These are phyloP conservation scores for Campaea margaritaria DNA, from an alignment of 2,888 invertebrate genomes.

Conservation along the genomic window DNA sequence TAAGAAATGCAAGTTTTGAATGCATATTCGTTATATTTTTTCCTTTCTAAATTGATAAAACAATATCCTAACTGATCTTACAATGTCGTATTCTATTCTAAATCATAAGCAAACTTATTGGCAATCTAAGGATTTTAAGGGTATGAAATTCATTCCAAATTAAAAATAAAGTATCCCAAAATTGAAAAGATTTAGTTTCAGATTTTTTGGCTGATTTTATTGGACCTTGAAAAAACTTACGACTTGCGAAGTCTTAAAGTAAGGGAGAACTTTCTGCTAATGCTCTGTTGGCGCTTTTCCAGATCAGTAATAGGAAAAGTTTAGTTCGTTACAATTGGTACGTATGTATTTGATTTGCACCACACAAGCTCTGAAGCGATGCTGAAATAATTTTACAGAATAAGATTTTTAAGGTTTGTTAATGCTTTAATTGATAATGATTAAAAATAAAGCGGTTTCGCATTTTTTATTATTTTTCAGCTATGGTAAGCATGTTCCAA, in stretches of 20 bases:
- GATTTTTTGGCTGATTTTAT: background rate
- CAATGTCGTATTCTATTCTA: too few relatives aligned
- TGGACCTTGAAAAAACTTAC: slow-evolving; percentile 29
- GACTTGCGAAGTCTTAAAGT: slow-evolving; percentile 41
- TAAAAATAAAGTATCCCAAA: too few relatives aligned
- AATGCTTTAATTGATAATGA: background rate
- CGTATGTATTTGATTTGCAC: slow-evolving; percentile 47
- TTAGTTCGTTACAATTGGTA: slow-evolving; percentile 46
- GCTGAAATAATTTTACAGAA: slow-evolving; percentile 23
- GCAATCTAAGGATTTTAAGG: too few relatives aligned
- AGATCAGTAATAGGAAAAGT: slow-evolving; percentile 57
- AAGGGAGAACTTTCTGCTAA: slow-evolving; percentile 46
- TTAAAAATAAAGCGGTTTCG: slow-evolving; percentile 4
- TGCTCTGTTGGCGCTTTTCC: slow-evolving; percentile 52
- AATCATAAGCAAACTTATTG: too few relatives aligned
- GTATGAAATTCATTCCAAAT: too few relatives aligned
- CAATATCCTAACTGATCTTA: background rate
- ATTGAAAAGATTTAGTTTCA: too few relatives aligned
- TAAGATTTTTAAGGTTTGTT: slow-evolving; percentile 1
- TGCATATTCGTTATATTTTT: background rate
- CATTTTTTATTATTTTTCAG: slow-evolving; percentile 4
- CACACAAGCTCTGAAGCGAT: slow-evolving; percentile 26
- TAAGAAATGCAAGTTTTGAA: background rate
- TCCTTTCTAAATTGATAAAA: background rate
- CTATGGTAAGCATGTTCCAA: slow-evolving; percentile 26